phyloP scores from a whole-genome alignment of 1,140 invertebrate genomes.

The Rhizoglyphus robini region DNA sequence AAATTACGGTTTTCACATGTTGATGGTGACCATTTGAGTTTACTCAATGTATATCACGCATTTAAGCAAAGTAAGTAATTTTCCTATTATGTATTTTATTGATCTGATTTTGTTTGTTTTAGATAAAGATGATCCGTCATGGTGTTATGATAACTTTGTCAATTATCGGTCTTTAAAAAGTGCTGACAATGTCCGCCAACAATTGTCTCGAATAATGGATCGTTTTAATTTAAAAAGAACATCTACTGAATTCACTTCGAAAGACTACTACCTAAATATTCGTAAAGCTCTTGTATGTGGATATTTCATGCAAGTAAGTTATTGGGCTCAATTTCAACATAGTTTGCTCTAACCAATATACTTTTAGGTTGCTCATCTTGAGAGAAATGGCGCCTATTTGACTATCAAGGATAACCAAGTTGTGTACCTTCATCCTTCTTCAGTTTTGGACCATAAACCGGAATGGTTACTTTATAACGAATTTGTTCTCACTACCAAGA shows the following conservation, averaged over 20 bases:
- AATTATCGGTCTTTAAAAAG: slow-evolving; percentile 96
- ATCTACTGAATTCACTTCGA: slow-evolving; percentile 95
- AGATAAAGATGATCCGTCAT: slow-evolving; percentile 75
- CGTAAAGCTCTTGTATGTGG: slow-evolving; percentile 92
- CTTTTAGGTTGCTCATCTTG: slow-evolving; percentile 70
- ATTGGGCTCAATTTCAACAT: slow-evolving; percentile 26
- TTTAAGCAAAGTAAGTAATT: slow-evolving; percentile 93
- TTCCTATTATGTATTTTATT: neutral
- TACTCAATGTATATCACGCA: slow-evolving; percentile 91
- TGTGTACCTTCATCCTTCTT: slow-evolving; percentile 95
- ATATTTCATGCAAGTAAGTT: slow-evolving; percentile 99
- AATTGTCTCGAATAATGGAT: slow-evolving; percentile 72
- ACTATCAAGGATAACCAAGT: slow-evolving; percentile 99
- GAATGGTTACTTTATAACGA: slow-evolving; percentile 99
- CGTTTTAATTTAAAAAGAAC: slow-evolving; percentile 81
- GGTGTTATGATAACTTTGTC: slow-evolving; percentile 99
- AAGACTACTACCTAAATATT: slow-evolving; percentile 98
- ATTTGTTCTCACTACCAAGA: slow-evolving; percentile 98
- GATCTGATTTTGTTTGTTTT: slow-evolving; percentile 25
- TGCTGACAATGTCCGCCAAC: slow-evolving; percentile 68
- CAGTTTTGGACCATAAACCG: slow-evolving; percentile 96
- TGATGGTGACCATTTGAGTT: slow-evolving; percentile 92
- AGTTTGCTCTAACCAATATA: neutral
- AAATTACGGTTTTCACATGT: slow-evolving; percentile 99
- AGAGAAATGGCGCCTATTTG: slow-evolving; percentile 87